Percentiles rank a stretch among this genome's conserved stretches.
Conservation (phyloP, 2,113 vertebrate species). For the Heterotis niloticus region DNA sequence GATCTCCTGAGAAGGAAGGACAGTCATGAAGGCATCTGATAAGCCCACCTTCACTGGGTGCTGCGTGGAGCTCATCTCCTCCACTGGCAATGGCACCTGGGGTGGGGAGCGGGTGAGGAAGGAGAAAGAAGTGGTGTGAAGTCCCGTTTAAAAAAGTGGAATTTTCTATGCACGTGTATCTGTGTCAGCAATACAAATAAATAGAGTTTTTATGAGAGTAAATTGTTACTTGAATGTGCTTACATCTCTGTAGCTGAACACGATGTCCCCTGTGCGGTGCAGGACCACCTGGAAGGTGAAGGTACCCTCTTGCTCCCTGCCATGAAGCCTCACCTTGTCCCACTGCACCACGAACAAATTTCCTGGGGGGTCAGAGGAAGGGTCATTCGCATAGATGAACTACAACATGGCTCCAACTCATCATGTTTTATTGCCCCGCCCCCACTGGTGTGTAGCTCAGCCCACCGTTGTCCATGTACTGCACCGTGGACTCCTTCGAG, state of each 20-base stretch:
- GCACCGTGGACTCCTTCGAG: conserved; percentile 77
- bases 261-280: conserved; percentile 73
- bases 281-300: conserved; percentile 91
- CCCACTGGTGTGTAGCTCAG: not conserved
- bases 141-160: not conserved
- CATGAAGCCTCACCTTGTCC: conserved; percentile 81
- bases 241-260: conserved; percentile 88
- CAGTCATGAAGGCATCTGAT: conserved; percentile 88
- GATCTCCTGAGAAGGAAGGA: conserved; percentile 58
- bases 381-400: not conserved
- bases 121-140: not conserved
- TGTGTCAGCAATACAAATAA: not conserved
- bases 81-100: conserved; percentile 79
- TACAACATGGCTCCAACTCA: not conserved
- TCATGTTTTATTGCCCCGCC: too few relatives aligned
- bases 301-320: conserved; percentile 72
- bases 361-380: conserved; percentile 57
- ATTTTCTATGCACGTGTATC: not conserved
- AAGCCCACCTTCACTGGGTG: conserved; percentile 91
- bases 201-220: not conserved
- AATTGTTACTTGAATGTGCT: conserved; percentile 32
- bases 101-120: not conserved
- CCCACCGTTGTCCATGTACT: conserved; percentile 82
- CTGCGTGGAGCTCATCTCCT: conserved; percentile 77
- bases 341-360: conserved; percentile 89